Evolutionary conservation across 2,797 vertebrate genomes (phyloP).

Genomic region (Lithobates sylvaticus): DNA sequence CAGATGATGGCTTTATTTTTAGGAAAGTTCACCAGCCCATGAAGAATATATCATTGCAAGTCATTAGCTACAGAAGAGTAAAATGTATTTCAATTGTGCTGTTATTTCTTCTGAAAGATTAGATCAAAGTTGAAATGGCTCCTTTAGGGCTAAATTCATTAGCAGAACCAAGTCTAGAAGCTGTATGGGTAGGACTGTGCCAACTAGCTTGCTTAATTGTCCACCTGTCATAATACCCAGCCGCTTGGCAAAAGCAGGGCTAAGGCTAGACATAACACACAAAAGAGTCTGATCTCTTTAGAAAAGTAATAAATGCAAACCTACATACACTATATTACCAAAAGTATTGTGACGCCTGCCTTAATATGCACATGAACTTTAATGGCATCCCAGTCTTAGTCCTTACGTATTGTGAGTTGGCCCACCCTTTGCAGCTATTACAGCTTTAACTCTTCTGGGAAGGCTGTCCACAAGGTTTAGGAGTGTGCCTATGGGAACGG

Average conservation of each 20-base stretch:
- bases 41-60: slow-evolving; percentile 39
- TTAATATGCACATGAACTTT: no score
- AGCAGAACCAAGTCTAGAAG: background rate
- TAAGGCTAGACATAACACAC: background rate
- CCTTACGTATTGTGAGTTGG: no score
- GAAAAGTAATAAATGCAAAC: background rate
- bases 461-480: no score
- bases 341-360: no score
- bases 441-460: no score
- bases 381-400: no score
- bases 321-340: no score
- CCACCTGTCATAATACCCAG: background rate
- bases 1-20: slow-evolving; percentile 52
- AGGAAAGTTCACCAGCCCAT: slow-evolving; percentile 38
- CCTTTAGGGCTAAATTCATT: background rate
- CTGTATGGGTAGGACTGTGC: background rate
- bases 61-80: slow-evolving; percentile 4
- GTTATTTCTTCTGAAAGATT: background rate
- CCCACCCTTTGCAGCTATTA: no score
- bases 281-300: background rate
- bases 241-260: background rate
- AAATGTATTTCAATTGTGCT: slow-evolving; percentile 12
- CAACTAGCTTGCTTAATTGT: background rate
- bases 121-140: background rate
- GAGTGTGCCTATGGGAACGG: no score